Evolutionary conservation across 2,797 vertebrate genomes (phyloP), one percentile per base, ranked within the genome.

Genomic region (Clarias pachynema): DNA sequence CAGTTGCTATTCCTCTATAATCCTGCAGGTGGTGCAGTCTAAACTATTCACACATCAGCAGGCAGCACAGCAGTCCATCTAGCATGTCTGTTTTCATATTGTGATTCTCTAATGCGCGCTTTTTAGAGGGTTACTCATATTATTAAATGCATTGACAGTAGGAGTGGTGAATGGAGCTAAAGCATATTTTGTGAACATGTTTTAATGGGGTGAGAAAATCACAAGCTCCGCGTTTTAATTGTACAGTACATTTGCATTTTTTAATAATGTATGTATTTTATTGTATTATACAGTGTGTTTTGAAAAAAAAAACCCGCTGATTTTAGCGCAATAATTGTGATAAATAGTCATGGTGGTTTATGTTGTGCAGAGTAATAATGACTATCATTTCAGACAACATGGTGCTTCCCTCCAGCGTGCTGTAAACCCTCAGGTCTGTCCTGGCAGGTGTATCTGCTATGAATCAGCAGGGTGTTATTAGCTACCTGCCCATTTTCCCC

Each of bases 381-480:
- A 31, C 3, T 1, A 77, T 77, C 18, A 14, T 59, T 59, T 77
- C 53, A 75, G 49, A 57, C 49, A 31, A 4, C 44, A 31, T 20
- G 9, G 29, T 37, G 40, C 74, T 66, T 14, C 16, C 26, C 83
- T 62, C 40, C 62, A 60, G 40, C 60, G 14, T 63, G 57, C 65
- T 53, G 31, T 82, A 69, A 53, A 81, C 37, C 66, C 66, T 73
- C 12, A 20, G 56, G 78, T 81, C 12, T 81, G 78, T 34, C 37
- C 12, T 31, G 34, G 44, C 34, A 24, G 37, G 37, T 56, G 53
- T 34, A 74, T 81, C 40, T 40, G 34, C 59, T 20, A 37, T 26
- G 69, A 81, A 57, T 53, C 84, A 65, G 37, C 70, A 34, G 82
- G 77, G 34, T 68, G 53, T 34, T 86, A 53, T 83, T 80, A 75